A percentile compares a stretch with the other conserved stretches of the same genome.
Evolutionary conservation across 2,113 vertebrate species (phyloP).

Genomic region (Sturnus vulgaris): DNA sequence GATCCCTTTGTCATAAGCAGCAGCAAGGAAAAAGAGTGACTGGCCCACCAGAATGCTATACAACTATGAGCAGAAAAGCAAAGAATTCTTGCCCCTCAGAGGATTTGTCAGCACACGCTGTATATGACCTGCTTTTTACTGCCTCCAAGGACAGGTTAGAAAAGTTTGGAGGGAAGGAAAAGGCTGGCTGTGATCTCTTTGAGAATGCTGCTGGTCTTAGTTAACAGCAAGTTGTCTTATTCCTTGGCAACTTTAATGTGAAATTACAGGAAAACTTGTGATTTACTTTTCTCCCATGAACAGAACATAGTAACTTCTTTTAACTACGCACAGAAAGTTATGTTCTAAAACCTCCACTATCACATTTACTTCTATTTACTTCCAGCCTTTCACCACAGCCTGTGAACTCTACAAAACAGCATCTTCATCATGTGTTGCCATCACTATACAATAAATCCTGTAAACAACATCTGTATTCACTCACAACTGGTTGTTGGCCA

Average conservation of each 20-base stretch:
- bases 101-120: neutral
- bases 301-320: neutral
- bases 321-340: neutral
- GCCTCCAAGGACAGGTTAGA: neutral
- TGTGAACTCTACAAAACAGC: neutral
- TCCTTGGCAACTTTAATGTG: neutral
- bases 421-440: neutral
- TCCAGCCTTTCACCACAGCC: neutral
- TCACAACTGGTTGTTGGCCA: neutral
- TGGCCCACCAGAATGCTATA: neutral
- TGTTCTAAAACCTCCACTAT: neutral
- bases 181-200: neutral
- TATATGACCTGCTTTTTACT: neutral
- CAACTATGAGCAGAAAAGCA: neutral
- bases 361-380: neutral
- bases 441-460: neutral
- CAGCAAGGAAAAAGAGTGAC: neutral
- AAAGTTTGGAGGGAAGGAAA: neutral
- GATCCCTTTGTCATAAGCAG: neutral
- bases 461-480: slow-evolving; percentile 9
- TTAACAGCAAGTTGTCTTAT: neutral
- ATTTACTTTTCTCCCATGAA: neutral
- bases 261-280: neutral
- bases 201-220: neutral
- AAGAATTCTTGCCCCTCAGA: neutral